A percentile compares a stretch with the other conserved stretches of the same genome.
Conservation (phyloP, 1,140 invertebrate genomes). For the Zelostemma sp. region DNA sequence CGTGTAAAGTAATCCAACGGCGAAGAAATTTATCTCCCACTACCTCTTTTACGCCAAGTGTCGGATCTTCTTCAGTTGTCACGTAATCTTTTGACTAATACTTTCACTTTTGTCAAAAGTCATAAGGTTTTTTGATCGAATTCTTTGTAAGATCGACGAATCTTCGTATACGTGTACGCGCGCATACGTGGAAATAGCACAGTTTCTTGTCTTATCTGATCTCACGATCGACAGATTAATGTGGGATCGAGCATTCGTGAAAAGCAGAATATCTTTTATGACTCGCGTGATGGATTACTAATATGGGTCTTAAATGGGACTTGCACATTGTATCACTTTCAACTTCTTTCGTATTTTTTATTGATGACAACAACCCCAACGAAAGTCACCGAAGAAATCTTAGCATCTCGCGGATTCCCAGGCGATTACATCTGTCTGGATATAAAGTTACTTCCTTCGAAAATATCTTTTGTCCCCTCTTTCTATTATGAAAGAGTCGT, state of each 20-base stretch:
- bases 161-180: background rate
- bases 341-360: conserved; percentile 20
- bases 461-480: conserved; percentile 41
- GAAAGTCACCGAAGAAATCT: background rate
- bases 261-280: conserved; percentile 32
- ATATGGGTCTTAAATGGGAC: conserved; percentile 51
- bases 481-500: conserved; percentile 27
- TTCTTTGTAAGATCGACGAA: background rate
- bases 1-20: background rate
- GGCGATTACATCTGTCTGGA: conserved; percentile 61
- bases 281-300: conserved; percentile 63
- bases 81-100: no score
- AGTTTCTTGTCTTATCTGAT: conserved; percentile 55
- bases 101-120: background rate
- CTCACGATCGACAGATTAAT: conserved; percentile 57
- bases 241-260: conserved; percentile 54
- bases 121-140: background rate
- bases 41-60: background rate
- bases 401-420: conserved; percentile 59
- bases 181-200: conserved; percentile 30
- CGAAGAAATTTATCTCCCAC: background rate
- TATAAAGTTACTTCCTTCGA: conserved; percentile 43
- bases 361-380: conserved; percentile 14
- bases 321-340: conserved; percentile 44
- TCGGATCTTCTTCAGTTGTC: background rate